These are phyloP conservation scores for Pteropus alecto DNA, from an alignment of 2,113 vertebrate genomes.

Conservation along the genomic window DNA sequence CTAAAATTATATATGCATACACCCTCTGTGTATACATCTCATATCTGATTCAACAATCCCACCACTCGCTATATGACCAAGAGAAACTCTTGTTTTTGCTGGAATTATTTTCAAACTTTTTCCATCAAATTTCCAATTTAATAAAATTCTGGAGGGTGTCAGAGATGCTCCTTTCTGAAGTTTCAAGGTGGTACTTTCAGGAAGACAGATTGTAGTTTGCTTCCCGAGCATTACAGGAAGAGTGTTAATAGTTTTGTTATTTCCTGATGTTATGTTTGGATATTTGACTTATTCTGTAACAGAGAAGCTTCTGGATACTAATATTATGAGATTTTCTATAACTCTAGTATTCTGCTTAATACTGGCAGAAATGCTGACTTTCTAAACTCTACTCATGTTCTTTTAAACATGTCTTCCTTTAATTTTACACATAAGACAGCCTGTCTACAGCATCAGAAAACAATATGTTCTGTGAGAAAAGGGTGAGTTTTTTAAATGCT, in stretches of 20 bases:
- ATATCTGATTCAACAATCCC: background rate
- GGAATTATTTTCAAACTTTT: background rate
- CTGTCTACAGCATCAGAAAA: background rate
- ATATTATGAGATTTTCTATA: background rate
- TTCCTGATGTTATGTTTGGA: background rate
- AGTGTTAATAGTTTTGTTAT: background rate
- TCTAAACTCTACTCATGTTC: background rate
- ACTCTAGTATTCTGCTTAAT: background rate
- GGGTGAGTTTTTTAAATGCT: background rate
- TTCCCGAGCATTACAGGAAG: background rate
- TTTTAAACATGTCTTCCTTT: conserved; percentile 9
- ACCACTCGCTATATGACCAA: background rate
- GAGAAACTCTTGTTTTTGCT: background rate
- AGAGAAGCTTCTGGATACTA: background rate
- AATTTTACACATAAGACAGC: background rate
- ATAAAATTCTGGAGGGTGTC: background rate
- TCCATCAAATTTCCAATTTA: background rate
- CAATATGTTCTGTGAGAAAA: background rate
- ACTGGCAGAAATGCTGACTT: background rate
- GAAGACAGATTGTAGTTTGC: background rate
- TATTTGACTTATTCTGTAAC: background rate
- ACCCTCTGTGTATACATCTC: background rate
- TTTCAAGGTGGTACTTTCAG: background rate
- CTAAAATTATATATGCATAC: background rate
- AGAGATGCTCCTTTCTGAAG: background rate